Conservation (phyloP, 2,888 invertebrate genomes). For the Mimumesa dahlbomi region DNA sequence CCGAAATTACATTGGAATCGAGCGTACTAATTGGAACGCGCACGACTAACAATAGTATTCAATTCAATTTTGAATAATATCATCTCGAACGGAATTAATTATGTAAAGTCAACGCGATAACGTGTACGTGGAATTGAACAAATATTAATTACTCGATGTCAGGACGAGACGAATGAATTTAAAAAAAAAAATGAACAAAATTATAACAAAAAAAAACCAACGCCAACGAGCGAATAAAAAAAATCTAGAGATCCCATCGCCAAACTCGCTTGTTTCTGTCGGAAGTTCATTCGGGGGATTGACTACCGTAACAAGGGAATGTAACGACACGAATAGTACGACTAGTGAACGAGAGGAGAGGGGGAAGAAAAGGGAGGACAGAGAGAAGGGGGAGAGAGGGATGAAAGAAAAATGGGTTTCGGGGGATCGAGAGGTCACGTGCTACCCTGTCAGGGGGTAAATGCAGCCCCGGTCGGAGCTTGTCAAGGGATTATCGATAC, state of each 20-base stretch:
- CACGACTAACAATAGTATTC: not conserved
- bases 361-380: conserved; percentile 16
- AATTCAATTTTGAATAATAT: not conserved
- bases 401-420: conserved; percentile 54
- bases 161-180: too few species aligned
- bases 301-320: conserved; percentile 39
- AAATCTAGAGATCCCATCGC: too few species aligned
- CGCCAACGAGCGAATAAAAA: too few species aligned
- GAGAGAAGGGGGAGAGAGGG: conserved; percentile 14
- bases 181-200: too few species aligned
- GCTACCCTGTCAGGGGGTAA: conserved; percentile 49
- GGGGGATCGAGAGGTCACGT: conserved; percentile 54
- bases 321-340: too few species aligned
- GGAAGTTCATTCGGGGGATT: conserved; percentile 37
- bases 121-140: not conserved
- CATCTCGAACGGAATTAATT: not conserved
- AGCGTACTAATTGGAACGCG: too few species aligned
- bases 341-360: not conserved
- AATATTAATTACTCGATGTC: not conserved
- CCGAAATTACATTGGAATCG: too few species aligned
- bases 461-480: conserved; percentile 51
- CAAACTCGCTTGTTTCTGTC: not conserved
- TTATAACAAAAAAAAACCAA: not conserved
- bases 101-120: not conserved
- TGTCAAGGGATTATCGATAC: conserved; percentile 58